Evolutionary conservation across 2,888 invertebrate genomes (phyloP).

Genomic region (Periphyllus acericola): DNA sequence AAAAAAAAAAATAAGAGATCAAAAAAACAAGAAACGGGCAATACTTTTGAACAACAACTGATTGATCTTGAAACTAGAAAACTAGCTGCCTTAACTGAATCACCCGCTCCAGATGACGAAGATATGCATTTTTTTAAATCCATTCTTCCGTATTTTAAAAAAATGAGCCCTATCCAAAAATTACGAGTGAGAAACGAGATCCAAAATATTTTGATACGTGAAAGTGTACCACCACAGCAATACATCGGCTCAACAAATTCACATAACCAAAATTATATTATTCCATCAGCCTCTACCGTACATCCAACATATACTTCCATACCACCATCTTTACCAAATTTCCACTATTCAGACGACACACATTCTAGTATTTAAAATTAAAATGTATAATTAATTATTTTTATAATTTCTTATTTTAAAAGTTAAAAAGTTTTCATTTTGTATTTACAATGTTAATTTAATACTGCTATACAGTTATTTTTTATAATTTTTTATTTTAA

Average conservation of each 20-base stretch:
- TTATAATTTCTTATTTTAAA: too few relatives aligned
- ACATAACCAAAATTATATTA: conserved; percentile 10
- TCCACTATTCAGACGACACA: conserved; percentile 8
- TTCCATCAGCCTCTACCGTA: neutral
- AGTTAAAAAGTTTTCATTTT: too few relatives aligned
- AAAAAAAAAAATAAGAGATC: neutral
- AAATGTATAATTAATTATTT: too few relatives aligned
- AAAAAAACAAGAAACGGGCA: neutral
- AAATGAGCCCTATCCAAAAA: neutral
- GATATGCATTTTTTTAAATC: conserved; percentile 4
- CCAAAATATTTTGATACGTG: conserved; percentile 15
- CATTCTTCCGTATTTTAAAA: conserved; percentile 13
- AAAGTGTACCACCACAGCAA: conserved; percentile 9
- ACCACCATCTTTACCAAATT: neutral
- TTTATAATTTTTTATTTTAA: too few relatives aligned
- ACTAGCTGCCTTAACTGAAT: neutral
- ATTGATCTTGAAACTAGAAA: too few relatives aligned
- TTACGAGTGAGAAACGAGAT: neutral
- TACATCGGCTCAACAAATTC: neutral
- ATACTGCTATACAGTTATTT: too few relatives aligned
- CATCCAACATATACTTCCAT: conserved; percentile 9
- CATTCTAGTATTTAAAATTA: conserved; percentile 10
- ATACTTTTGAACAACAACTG: neutral
- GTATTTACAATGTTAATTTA: too few relatives aligned
- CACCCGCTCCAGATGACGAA: neutral